phyloP scores from a whole-genome alignment of 2,797 vertebrate species.

The Lepus oiostolus region DNA sequence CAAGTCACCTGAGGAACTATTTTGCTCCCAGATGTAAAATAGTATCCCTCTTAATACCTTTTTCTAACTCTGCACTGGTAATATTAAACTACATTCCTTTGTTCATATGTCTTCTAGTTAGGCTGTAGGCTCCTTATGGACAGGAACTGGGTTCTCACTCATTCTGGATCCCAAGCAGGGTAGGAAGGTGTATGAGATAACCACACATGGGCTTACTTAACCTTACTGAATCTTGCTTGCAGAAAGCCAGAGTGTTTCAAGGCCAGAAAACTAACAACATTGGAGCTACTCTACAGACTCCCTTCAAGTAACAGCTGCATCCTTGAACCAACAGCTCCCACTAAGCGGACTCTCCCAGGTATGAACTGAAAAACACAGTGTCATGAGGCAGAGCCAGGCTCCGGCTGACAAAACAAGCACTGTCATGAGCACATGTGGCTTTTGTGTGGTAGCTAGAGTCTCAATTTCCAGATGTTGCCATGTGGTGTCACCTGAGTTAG shows the following conservation, averaged over 20 bases:
- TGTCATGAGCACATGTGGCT: neutral
- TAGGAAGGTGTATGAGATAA: neutral
- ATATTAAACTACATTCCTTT: neutral
- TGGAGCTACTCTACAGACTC: neutral
- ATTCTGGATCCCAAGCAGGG: neutral
- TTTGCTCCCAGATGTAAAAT: neutral
- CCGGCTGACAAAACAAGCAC: neutral
- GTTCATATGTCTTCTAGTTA: neutral
- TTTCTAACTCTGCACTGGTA: neutral
- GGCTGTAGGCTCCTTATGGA: neutral
- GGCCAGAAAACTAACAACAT: neutral
- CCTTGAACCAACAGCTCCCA: neutral
- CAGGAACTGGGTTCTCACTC: neutral
- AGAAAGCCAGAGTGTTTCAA: neutral
- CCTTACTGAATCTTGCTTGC: neutral
- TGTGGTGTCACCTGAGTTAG: neutral
- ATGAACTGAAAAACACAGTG: neutral
- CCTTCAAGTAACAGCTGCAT: neutral
- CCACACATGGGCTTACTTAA: neutral
- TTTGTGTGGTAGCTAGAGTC: neutral
- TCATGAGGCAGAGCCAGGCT: neutral
- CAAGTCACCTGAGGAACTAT: neutral
- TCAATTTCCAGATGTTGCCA: neutral
- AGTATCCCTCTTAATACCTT: too few relatives aligned
- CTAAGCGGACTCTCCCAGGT: neutral